Percentiles rank a stretch among this genome's conserved stretches.
Evolutionary conservation across 2,888 invertebrate genomes (phyloP).

Genomic region (Nomada fabriciana): DNA sequence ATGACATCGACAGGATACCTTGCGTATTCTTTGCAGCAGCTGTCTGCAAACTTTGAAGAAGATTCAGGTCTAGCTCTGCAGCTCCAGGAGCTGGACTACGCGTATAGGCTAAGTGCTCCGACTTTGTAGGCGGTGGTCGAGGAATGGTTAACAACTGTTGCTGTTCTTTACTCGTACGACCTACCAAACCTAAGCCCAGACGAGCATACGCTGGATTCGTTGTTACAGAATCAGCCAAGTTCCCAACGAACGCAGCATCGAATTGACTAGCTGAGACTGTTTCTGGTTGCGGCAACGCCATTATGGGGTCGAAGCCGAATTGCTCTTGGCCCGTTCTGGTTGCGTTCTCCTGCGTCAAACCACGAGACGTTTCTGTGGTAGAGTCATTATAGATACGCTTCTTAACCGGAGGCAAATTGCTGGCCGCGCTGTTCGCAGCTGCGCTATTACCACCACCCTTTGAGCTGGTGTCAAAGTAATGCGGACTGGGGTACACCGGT

Average conservation of each 20-base stretch:
- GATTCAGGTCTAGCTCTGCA: slow-evolving; percentile 80
- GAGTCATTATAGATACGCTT: slow-evolving; percentile 82
- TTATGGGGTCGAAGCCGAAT: slow-evolving; percentile 80
- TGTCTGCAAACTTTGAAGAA: slow-evolving; percentile 79
- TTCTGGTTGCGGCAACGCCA: slow-evolving; percentile 77
- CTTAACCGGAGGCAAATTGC: slow-evolving; percentile 79
- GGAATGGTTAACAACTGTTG: slow-evolving; percentile 81
- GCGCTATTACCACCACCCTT: slow-evolving; percentile 64
- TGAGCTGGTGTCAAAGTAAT: slow-evolving; percentile 80
- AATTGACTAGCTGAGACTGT: slow-evolving; percentile 77
- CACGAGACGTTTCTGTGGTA: slow-evolving; percentile 61
- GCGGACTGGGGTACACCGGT: slow-evolving; percentile 80
- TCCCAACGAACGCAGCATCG: slow-evolving; percentile 79
- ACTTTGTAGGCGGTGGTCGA: slow-evolving; percentile 81
- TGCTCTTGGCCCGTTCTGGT: slow-evolving; percentile 77
- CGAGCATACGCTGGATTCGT: slow-evolving; percentile 80
- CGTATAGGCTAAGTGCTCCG: slow-evolving; percentile 79
- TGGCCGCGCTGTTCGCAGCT: slow-evolving; percentile 58
- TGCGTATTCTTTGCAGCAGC: slow-evolving; percentile 77
- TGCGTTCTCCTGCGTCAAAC: slow-evolving; percentile 71
- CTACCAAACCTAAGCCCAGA: slow-evolving; percentile 79
- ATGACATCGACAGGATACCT: slow-evolving; percentile 81
- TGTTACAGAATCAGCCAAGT: slow-evolving; percentile 77
- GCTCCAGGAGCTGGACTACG: slow-evolving; percentile 70
- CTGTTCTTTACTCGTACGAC: slow-evolving; percentile 78